A percentile compares a stretch with the other conserved stretches of the same genome.
Conservation (phyloP, 2,113 vertebrate genomes). For the Sus scrofa region T2T-Sscrofa CM000822.6:25699001-25699500, state of each 20-base stretch:
- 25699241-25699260: not conserved
- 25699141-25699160: constrained; percentile 1
- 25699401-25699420: not conserved
- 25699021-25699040: not conserved
- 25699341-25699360: not conserved
- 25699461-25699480: not conserved
- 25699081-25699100: not conserved
- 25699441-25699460: not conserved
- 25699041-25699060: not conserved
- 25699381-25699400: not conserved
- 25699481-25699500: not conserved
- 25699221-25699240: not conserved
- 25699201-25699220: not conserved
- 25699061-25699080: not conserved
- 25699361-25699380: not conserved
- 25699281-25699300: not conserved
- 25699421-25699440: not conserved
- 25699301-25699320: not conserved
- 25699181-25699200: not conserved
- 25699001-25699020: not conserved
- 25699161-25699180: not conserved
- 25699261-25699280: no score
- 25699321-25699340: not conserved
- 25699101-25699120: not conserved
- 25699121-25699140: not conserved